These are phyloP conservation scores for Lytechinus variegatus DNA, from an alignment of 35 echinoderm and acorn worm genomes.

Conservation along the genomic window DNA sequence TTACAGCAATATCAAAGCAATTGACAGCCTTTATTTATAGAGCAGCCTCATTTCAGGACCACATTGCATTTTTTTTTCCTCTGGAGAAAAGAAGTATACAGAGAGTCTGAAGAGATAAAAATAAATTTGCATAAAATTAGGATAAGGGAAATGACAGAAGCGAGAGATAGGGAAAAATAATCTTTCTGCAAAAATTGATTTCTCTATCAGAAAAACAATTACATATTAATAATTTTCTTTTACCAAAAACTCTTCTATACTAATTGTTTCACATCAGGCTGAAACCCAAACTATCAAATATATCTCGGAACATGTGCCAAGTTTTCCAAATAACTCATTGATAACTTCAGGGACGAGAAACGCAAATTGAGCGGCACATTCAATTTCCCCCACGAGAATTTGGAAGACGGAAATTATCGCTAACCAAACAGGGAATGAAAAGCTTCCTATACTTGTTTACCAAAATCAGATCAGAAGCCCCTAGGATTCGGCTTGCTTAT, in stretches of 20 bases:
- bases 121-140: neutral
- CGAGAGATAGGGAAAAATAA: too few species aligned
- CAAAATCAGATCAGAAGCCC: neutral
- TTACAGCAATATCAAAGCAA: neutral
- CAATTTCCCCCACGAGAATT: neutral
- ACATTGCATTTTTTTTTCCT: neutral
- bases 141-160: neutral
- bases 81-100: neutral
- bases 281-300: neutral
- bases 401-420: slow-evolving; percentile 1
- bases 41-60: neutral
- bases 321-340: neutral
- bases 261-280: neutral
- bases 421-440: neutral
- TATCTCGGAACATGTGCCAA: neutral
- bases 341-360: neutral
- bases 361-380: neutral
- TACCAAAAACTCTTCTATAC: neutral
- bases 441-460: slow-evolving; percentile 43
- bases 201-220: too few species aligned
- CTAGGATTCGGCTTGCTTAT: neutral
- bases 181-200: too few species aligned
- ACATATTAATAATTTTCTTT: too few species aligned
- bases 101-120: neutral
- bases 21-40: neutral